phyloP scores from a whole-genome alignment of 2,888 invertebrate species.

The Bimastos eiseni region DNA sequence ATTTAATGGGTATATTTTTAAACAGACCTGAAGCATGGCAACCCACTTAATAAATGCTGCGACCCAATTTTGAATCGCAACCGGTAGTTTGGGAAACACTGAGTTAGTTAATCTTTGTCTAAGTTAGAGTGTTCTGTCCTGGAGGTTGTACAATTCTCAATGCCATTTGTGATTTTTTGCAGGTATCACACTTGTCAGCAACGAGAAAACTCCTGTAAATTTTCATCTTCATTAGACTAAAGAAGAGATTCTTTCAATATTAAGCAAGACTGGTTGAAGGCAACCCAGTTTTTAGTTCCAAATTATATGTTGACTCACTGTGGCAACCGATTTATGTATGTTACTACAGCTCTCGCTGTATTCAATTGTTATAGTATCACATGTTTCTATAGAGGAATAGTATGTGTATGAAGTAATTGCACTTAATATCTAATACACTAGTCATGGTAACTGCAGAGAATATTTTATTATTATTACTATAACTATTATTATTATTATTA shows the following conservation, averaged over 20 bases:
- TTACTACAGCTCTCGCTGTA: not conserved
- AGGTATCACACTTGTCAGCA: conserved; percentile 24
- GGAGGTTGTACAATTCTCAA: not conserved
- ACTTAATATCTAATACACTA: not conserved
- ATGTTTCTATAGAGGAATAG: not conserved
- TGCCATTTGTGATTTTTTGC: not conserved
- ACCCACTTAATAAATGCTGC: too few species aligned
- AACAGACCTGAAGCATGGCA: too few species aligned
- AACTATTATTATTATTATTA: not conserved
- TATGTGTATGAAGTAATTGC: not conserved
- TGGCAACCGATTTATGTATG: not conserved
- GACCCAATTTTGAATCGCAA: too few species aligned
- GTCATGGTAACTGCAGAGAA: not conserved
- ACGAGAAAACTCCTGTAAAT: conserved; percentile 17
- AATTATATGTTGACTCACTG: not conserved
- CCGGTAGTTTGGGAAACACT: too few species aligned
- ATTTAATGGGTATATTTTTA: too few species aligned
- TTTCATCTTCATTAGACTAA: not conserved
- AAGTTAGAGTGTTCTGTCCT: not conserved
- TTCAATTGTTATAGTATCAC: not conserved
- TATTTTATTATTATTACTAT: not conserved
- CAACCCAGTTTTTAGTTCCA: not conserved
- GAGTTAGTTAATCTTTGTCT: not conserved
- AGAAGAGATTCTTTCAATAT: not conserved
- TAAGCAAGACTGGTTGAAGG: not conserved